Evolutionary conservation across 1,140 invertebrate species (phyloP).

Genomic region (Zophobas morio): DNA sequence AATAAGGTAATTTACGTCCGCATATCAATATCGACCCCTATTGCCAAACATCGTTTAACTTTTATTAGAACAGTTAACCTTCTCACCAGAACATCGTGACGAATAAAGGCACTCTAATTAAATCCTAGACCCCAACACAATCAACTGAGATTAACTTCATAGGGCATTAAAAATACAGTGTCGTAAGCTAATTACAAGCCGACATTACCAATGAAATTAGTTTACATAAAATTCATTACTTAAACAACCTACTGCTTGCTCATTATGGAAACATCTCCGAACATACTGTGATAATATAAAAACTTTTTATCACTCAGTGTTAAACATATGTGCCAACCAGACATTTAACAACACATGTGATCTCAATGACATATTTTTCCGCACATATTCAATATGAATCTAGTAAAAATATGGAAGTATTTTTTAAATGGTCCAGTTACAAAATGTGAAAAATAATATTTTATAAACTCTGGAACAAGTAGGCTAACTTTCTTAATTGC

Average conservation of each 20-base stretch:
- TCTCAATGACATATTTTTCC: not conserved
- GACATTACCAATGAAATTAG: slow-evolving; percentile 13
- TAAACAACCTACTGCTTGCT: slow-evolving; percentile 11
- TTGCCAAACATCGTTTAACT: slow-evolving; percentile 45
- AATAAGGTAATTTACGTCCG: slow-evolving; percentile 21
- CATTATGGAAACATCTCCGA: slow-evolving; percentile 25
- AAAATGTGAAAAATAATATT: too few species aligned
- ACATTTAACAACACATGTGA: slow-evolving; percentile 20
- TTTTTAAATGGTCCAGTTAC: too few species aligned
- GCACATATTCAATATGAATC: too few species aligned
- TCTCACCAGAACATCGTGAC: slow-evolving; percentile 33
- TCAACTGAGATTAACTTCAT: slow-evolving; percentile 39
- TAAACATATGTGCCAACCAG: slow-evolving; percentile 21
- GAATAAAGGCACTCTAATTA: slow-evolving; percentile 45
- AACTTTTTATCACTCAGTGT: slow-evolving; percentile 28
- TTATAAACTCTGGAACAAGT: too few species aligned
- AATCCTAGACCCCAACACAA: slow-evolving; percentile 36
- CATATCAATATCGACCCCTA: slow-evolving; percentile 42
- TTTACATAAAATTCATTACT: slow-evolving; percentile 36
- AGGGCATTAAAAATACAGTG: slow-evolving; percentile 35
- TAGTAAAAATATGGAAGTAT: too few species aligned
- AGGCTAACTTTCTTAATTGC: too few species aligned
- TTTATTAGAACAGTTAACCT: slow-evolving; percentile 48
- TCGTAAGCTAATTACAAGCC: slow-evolving; percentile 21
- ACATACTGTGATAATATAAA: slow-evolving; percentile 13